Percentiles rank a stretch among this genome's conserved stretches.
Evolutionary conservation across 2,797 vertebrate genomes (phyloP).

Genomic region (Diglossa cyanea): DNA sequence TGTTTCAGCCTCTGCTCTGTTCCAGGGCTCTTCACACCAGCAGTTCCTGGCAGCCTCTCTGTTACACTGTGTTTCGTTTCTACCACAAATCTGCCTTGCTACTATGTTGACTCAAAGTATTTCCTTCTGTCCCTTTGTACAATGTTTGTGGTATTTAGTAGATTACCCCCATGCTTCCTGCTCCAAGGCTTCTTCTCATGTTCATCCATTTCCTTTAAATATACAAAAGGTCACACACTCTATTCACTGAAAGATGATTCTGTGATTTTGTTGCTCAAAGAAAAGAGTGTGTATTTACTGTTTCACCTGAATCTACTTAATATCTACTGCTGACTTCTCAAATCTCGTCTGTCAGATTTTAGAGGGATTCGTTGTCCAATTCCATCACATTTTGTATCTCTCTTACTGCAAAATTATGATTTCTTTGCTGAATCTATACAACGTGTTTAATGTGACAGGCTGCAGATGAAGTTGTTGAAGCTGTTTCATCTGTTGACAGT

Average conservation of each 20-base stretch:
- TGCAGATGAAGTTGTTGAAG: neutral
- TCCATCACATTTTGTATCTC: neutral
- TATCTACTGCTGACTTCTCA: neutral
- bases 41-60: neutral
- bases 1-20: neutral
- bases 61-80: neutral
- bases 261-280: neutral
- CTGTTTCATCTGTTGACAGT: neutral
- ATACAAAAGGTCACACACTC: neutral
- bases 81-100: neutral
- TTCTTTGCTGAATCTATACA: neutral
- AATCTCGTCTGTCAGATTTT: neutral
- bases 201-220: neutral
- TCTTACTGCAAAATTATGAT: neutral
- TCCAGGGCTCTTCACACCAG: neutral
- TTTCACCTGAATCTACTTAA: neutral
- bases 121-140: neutral
- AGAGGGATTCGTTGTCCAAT: neutral
- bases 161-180: neutral
- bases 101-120: neutral
- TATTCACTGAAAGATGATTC: neutral
- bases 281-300: neutral
- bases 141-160: neutral
- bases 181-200: neutral
- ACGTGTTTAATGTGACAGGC: neutral